Evolutionary conservation across 2,888 invertebrate species (phyloP).

Genomic region (Psylliodes chrysocephalus): DNA sequence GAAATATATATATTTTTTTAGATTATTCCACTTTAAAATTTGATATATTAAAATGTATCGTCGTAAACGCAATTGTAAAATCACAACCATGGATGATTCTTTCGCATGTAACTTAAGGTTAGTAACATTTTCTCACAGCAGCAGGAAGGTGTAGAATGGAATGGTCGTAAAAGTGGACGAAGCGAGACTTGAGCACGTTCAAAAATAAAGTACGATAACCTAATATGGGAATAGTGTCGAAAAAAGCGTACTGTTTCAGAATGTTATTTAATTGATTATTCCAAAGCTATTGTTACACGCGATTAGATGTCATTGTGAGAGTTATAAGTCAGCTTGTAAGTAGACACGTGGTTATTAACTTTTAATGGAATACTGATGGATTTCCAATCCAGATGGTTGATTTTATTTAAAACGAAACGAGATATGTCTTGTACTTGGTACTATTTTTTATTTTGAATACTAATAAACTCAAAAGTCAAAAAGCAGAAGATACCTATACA

Average conservation of each 20-base stretch:
- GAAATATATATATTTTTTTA: no score
- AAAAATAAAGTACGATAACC: slow-evolving; percentile 37
- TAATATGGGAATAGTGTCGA: slow-evolving; percentile 37
- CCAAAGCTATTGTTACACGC: slow-evolving; percentile 16
- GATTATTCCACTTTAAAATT: no score
- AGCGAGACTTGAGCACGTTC: slow-evolving; percentile 38
- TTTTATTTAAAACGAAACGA: neutral
- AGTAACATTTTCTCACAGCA: slow-evolving; percentile 36
- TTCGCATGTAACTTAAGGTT: neutral
- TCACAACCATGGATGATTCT: neutral
- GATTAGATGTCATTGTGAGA: slow-evolving; percentile 20
- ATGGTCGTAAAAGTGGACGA: slow-evolving; percentile 34
- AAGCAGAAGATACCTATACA: no score
- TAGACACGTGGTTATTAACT: neutral
- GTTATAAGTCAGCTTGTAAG: slow-evolving; percentile 4
- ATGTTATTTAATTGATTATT: slow-evolving; percentile 29
- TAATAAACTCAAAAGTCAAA: no score
- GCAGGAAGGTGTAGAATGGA: slow-evolving; percentile 38
- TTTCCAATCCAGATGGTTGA: neutral
- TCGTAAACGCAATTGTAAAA: slow-evolving; percentile 8
- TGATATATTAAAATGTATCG: no score
- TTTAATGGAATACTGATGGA: neutral
- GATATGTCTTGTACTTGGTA: neutral
- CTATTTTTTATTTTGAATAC: no score
- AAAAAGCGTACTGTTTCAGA: slow-evolving; percentile 29